Conservation (phyloP, 2,797 vertebrate species). For the Pangasius macronema region DNA sequence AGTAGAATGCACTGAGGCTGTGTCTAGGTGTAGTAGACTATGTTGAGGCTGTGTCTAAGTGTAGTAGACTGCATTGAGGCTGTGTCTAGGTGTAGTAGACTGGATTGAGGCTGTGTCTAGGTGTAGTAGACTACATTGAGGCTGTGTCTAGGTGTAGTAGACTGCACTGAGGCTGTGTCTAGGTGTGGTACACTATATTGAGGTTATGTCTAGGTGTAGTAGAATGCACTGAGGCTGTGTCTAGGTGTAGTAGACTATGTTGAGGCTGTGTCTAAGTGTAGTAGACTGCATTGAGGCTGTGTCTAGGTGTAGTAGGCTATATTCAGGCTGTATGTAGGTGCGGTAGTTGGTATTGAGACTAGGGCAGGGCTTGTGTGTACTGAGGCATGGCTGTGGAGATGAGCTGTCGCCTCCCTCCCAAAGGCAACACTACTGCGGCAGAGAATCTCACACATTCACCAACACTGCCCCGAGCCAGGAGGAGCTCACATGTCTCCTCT, state of each 20-base stretch:
- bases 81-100: neutral
- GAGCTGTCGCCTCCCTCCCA: conserved; percentile 48
- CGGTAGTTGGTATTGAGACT: conserved; percentile 55
- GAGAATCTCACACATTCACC: conserved; percentile 67
- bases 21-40: neutral
- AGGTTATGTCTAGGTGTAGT: neutral
- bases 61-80: neutral
- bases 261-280: neutral
- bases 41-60: neutral
- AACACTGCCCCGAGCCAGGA: conserved; percentile 70
- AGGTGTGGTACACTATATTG: neutral
- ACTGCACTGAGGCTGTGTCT: neutral
- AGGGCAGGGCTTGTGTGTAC: conserved; percentile 58
- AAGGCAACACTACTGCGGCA: conserved; percentile 69
- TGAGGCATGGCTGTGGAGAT: conserved; percentile 48
- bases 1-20: neutral
- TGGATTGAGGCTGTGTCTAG: neutral
- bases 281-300: neutral
- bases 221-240: neutral
- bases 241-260: neutral
- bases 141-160: neutral
- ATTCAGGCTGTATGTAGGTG: conserved; percentile 20
- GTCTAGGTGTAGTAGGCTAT: neutral
- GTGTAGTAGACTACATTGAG: neutral
- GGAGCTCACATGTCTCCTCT: conserved; percentile 63